Evolutionary conservation across 2,797 vertebrate genomes (phyloP), one percentile per base, ranked within the genome.

Genomic region (Sibirionetta formosa): DNA sequence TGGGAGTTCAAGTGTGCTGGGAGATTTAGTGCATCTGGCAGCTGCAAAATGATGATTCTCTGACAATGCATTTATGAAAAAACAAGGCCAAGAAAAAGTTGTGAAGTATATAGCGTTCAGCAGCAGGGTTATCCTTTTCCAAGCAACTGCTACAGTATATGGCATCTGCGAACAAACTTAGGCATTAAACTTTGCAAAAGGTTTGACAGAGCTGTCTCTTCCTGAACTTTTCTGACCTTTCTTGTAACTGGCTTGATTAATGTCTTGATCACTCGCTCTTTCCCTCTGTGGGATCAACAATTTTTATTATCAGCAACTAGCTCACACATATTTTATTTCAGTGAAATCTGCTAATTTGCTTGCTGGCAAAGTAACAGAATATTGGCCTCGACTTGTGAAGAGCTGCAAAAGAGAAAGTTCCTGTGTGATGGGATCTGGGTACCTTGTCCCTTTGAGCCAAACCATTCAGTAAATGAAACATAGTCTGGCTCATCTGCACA

Each of bases 1-100:
- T 83, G 73, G 82, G 86, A 93, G 70, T 88, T 51, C 15, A 66
- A 95, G 73, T 76, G 23, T 86, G 42, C 82, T 95, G 71, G 44
- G 79, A 94, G 88, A 84, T 84, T 80, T 92, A 82, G 90, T 94
- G 91, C 76, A 78, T 96, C 91, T 96, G 95, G 91, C 92, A 95
- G 83, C 88, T 94, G 82, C 76, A 92, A 90, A 91, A 84, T 53
- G 82, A 68, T 84, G 79, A 82, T 94, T 92, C 48, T 79, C 72
- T 90, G 91, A 84, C 73, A 78, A 75, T 57, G 15, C 84, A 46
- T 94, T 96, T 86, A 84, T 82, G 70, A 91, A 91, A 95, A 72
- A 78, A 82, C 20, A 68, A 95, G 63, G 15, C 29, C 4, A 90
- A 86, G 70, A 88, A 87, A 71, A 96, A 44, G 69, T 78, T 95